Evolutionary conservation across 2,113 vertebrate genomes (phyloP).

Genomic region (Paramisgurnus dabryanus): DNA sequence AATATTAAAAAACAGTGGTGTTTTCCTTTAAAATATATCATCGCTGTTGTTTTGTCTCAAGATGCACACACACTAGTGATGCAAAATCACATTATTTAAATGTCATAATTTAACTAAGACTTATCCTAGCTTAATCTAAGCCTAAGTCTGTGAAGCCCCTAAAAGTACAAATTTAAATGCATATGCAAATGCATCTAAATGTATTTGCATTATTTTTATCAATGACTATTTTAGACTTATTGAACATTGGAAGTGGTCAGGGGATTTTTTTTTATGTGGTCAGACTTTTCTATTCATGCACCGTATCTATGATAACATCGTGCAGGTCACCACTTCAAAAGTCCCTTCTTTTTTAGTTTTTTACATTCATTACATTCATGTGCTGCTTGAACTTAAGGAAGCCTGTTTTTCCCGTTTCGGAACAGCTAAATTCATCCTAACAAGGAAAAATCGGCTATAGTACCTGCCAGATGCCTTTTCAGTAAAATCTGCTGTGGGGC

Average conservation of each 20-base stretch:
- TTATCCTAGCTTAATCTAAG: no score
- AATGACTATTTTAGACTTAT: neutral
- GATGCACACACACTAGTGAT: no score
- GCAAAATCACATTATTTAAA: no score
- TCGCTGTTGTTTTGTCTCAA: no score
- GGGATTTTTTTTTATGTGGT: neutral
- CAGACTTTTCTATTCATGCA: neutral
- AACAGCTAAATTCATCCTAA: neutral
- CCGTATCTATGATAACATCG: no score
- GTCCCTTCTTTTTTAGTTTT: neutral
- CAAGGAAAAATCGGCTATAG: slow-evolving; percentile 15
- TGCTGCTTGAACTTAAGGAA: neutral
- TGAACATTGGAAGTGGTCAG: neutral
- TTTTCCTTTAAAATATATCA: no score
- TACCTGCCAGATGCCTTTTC: slow-evolving; percentile 6
- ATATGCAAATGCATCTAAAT: neutral
- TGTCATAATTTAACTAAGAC: no score
- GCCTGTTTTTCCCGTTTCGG: slow-evolving; percentile 17
- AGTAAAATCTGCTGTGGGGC: slow-evolving; percentile 2
- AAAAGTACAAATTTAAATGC: no score
- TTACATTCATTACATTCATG: neutral
- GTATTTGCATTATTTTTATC: neutral
- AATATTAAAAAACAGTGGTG: no score
- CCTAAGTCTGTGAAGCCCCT: no score
- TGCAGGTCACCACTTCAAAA: neutral